These are phyloP conservation scores for Siniperca chuatsi DNA, from an alignment of 2,113 vertebrate species.

Conservation along the genomic window DNA sequence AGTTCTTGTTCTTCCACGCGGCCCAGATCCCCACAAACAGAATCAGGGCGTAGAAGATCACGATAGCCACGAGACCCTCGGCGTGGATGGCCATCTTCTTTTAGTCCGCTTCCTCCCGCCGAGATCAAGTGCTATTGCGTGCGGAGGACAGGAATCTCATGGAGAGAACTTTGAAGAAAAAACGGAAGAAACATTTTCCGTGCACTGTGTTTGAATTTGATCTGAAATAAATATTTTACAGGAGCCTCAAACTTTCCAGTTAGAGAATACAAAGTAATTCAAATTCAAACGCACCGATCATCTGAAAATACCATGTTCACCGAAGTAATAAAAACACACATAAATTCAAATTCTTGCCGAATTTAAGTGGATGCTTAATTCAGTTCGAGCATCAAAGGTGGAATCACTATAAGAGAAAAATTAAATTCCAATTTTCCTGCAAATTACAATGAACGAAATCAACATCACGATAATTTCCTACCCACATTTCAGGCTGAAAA, in stretches of 20 bases:
- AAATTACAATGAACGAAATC: not conserved
- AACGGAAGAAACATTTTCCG: not conserved
- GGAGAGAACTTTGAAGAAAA: slow-evolving; percentile 66
- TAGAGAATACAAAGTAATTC: not conserved
- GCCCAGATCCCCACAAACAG: slow-evolving; percentile 97
- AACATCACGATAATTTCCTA: not conserved
- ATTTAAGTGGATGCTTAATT: not conserved
- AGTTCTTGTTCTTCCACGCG: slow-evolving; percentile 97
- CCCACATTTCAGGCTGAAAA: not conserved
- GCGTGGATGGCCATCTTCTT: slow-evolving; percentile 90
- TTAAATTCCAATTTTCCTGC: not conserved
- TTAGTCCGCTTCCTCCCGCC: slow-evolving; percentile 37
- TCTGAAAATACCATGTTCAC: not conserved
- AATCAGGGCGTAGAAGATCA: slow-evolving; percentile 94
- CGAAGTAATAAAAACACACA: not conserved
- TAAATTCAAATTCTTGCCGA: not conserved
- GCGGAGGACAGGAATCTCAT: slow-evolving; percentile 81
- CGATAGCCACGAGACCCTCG: slow-evolving; percentile 94
- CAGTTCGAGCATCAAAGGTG: not conserved
- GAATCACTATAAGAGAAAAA: not conserved
- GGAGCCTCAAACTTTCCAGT: not conserved
- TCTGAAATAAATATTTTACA: not conserved
- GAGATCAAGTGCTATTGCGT: slow-evolving; percentile 66
- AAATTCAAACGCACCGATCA: not conserved
- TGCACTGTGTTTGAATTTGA: not conserved